Evolutionary conservation across 2,797 vertebrate species (phyloP).

Genomic region (Myotis findleyi): DNA sequence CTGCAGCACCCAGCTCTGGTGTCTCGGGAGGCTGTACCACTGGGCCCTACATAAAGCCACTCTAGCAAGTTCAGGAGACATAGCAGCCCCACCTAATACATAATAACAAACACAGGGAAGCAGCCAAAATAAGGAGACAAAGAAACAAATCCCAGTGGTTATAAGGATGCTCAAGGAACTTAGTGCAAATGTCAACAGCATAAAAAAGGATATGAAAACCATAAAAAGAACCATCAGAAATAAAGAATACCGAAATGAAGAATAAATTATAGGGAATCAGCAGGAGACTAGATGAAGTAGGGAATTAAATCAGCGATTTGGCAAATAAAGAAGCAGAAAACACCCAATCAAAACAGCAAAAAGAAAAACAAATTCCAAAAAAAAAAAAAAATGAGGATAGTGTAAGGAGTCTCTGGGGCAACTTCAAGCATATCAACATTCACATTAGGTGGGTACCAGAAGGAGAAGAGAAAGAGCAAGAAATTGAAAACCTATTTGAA

Average conservation of each 20-base stretch:
- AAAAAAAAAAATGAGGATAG: background rate
- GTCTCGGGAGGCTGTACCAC: background rate
- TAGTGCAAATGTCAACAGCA: background rate
- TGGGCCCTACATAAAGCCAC: background rate
- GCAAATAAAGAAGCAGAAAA: background rate
- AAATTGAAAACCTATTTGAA: background rate
- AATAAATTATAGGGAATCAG: background rate
- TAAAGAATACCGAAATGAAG: background rate
- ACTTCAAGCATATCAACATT: background rate
- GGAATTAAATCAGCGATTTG: background rate
- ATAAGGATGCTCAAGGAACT: background rate
- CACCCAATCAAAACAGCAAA: background rate
- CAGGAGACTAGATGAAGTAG: background rate
- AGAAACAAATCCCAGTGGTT: background rate
- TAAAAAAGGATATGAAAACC: background rate
- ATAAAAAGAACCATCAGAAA: background rate
- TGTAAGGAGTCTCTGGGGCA: background rate
- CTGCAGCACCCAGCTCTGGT: background rate
- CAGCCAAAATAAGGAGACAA: background rate
- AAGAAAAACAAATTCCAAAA: background rate
- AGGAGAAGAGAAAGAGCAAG: background rate
- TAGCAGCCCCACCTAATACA: background rate
- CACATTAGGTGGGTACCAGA: background rate
- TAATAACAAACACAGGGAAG: background rate
- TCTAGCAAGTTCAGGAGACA: background rate